phyloP scores from a whole-genome alignment of 2,113 vertebrate genomes.

The Desmodus rotundus region DNA sequence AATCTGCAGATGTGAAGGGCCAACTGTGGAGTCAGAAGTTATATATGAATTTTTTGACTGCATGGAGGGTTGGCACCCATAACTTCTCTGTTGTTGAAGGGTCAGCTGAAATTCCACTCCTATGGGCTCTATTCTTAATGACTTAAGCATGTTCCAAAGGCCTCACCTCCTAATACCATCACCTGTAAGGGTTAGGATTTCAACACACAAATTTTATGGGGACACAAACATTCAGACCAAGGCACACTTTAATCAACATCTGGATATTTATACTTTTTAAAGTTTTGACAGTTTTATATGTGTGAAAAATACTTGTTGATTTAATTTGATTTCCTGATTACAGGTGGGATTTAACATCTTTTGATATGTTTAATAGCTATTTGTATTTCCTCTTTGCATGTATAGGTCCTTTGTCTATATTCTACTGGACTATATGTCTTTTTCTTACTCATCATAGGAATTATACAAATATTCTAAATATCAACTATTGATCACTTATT shows the following conservation, averaged over 20 bases:
- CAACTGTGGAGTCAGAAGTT: not conserved
- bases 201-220: not conserved
- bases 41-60: not conserved
- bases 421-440: not conserved
- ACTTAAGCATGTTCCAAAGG: not conserved
- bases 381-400: not conserved
- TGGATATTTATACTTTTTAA: not conserved
- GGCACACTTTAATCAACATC: not conserved
- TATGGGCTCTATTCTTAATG: too few species aligned
- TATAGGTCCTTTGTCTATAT: not conserved
- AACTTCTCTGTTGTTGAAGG: not conserved
- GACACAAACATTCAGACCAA: not conserved
- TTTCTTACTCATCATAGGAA: not conserved
- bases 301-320: not conserved
- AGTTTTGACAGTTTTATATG: not conserved
- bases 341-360: not conserved
- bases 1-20: not conserved
- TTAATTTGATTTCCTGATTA: not conserved
- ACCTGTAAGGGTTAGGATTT: not conserved
- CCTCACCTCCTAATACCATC: not conserved
- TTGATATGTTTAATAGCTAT: not conserved
- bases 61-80: not conserved
- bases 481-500: not conserved
- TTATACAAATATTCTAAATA: not conserved
- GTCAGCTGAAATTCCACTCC: not conserved